These are phyloP conservation scores for Druon quercuslanigerum DNA, from an alignment of 1,140 invertebrate species.

Conservation along the genomic window DNA sequence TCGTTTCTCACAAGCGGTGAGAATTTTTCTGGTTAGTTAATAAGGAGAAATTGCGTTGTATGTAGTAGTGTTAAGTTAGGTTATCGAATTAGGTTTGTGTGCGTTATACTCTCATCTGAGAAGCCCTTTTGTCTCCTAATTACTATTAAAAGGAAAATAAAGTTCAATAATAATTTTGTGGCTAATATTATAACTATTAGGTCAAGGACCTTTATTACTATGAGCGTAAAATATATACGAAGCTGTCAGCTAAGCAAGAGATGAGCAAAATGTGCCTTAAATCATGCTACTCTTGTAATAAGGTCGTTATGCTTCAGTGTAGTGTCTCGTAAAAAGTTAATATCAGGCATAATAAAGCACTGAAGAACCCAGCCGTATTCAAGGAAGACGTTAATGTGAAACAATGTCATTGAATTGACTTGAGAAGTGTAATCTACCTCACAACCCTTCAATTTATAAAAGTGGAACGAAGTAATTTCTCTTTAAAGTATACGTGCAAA, in stretches of 20 bases:
- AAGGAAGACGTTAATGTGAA: constrained; percentile 12
- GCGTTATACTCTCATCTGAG: constrained; percentile 54
- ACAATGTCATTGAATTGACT: neutral
- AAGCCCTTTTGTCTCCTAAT: constrained; percentile 62
- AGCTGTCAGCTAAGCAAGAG: neutral
- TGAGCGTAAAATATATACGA: constrained; percentile 19
- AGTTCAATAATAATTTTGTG: constrained; percentile 65
- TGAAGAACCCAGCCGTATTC: neutral
- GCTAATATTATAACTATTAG: constrained; percentile 60
- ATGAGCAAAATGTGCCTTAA: neutral
- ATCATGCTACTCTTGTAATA: neutral
- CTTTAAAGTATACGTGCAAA: neutral
- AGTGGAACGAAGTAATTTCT: neutral
- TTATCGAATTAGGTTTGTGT: no score
- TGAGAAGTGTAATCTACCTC: no score
- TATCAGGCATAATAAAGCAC: constrained; percentile 21
- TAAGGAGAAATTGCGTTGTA: no score
- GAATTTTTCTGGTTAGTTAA: no score
- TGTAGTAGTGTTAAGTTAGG: no score
- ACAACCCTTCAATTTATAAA: no score
- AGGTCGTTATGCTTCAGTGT: neutral
- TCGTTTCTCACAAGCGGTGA: no score
- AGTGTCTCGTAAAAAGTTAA: constrained; percentile 22
- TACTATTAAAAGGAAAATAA: constrained; percentile 56
- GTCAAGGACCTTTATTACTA: constrained; percentile 35